These are phyloP conservation scores for Orbicella faveolata DNA, from an alignment of 64 coral and sea anemone species.

Conservation along the genomic window DNA sequence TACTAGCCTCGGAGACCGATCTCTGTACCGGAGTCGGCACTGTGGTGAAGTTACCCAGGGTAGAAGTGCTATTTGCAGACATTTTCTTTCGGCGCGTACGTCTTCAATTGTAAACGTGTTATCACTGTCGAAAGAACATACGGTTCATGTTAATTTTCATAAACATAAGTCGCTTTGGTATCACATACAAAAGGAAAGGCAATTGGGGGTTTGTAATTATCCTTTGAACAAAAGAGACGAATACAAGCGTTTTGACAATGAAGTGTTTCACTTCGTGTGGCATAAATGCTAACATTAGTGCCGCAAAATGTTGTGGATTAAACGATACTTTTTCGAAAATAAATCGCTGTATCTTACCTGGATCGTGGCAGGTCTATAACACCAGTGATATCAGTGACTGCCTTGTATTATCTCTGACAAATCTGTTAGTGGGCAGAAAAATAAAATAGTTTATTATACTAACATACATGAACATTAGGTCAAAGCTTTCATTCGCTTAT, in stretches of 20 bases:
- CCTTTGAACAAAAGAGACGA: conserved; percentile 19
- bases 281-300: too few species aligned
- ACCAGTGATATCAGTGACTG: background rate
- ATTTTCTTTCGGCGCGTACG: background rate
- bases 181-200: background rate
- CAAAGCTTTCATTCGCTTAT: background rate
- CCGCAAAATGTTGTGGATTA: too few species aligned
- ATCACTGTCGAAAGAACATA: conserved; percentile 1
- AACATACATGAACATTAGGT: conserved; percentile 2
- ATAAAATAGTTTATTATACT: background rate
- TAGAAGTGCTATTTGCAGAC: background rate
- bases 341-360: background rate
- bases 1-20: background rate
- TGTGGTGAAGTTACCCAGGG: background rate
- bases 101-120: background rate
- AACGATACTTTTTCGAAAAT: background rate
- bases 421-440: conserved; percentile 20
- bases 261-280: background rate
- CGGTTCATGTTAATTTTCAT: conserved; percentile 32
- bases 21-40: background rate
- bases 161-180: background rate
- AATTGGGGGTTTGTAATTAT: background rate
- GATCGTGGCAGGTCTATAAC: background rate
- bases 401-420: conserved; percentile 10
- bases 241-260: conserved; percentile 11